Evolutionary conservation across 1,140 invertebrate genomes (phyloP).

Genomic region (Zophobas morio): DNA sequence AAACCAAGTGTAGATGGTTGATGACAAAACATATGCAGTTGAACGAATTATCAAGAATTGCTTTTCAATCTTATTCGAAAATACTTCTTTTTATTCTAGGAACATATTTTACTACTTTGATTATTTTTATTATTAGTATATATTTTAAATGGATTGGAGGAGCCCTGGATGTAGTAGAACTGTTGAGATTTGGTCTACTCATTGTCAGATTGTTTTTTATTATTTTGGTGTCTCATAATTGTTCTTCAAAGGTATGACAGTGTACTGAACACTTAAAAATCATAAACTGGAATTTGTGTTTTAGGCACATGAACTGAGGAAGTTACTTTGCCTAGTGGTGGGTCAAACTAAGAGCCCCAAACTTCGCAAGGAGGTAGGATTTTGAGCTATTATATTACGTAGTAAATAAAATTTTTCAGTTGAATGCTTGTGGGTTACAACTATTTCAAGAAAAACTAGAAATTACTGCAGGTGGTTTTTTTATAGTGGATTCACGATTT

Average conservation of each 20-base stretch:
- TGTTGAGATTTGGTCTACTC: too few relatives aligned
- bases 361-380: neutral
- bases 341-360: neutral
- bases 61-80: neutral
- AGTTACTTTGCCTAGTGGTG: neutral
- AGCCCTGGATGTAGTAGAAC: neutral
- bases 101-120: neutral
- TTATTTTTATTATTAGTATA: neutral
- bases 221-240: too few relatives aligned
- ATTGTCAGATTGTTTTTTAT: too few relatives aligned
- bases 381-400: neutral
- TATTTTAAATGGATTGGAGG: neutral
- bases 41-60: neutral
- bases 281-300: too few relatives aligned
- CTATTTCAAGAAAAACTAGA: conserved; percentile 28
- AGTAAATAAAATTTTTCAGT: conserved; percentile 11
- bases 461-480: conserved; percentile 40
- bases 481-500: conserved; percentile 20
- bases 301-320: neutral
- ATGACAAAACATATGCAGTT: neutral
- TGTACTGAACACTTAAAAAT: too few relatives aligned
- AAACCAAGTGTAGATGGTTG: neutral
- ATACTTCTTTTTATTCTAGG: neutral
- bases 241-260: too few relatives aligned
- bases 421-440: conserved; percentile 26